Percentiles rank a stretch among this genome's conserved stretches.
Conservation (phyloP, 2,797 vertebrate species). For the Ceryle rudis region DNA sequence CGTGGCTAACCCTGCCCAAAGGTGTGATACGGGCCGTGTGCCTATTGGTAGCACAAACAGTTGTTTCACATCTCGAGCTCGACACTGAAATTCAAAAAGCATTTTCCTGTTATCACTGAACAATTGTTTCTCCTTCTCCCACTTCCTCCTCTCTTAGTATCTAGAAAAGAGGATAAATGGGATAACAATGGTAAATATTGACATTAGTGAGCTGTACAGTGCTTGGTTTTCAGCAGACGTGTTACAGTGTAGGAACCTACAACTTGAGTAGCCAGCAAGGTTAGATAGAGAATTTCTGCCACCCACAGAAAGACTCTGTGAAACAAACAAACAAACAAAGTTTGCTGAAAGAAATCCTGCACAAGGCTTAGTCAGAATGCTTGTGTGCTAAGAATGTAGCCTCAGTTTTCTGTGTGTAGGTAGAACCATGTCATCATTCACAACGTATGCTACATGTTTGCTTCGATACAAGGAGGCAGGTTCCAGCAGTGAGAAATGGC, state of each 20-base stretch:
- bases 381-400: background rate
- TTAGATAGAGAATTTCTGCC: background rate
- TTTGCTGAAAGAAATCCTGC: conserved; percentile 19
- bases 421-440: background rate
- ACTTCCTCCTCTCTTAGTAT: conserved; percentile 37
- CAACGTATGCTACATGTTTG: background rate
- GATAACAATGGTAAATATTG: conserved; percentile 28
- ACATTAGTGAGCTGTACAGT: background rate
- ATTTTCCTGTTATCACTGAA: conserved; percentile 19
- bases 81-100: background rate
- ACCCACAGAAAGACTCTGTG: background rate
- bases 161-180: conserved; percentile 21
- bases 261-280: background rate
- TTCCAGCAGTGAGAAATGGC: background rate
- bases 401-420: background rate
- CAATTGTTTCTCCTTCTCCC: conserved; percentile 41
- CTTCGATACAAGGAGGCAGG: background rate
- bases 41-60: background rate
- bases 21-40: background rate
- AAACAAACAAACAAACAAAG: background rate
- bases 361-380: background rate
- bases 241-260: background rate
- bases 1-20: background rate
- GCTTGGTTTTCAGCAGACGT: conserved; percentile 21
- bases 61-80: background rate